These are phyloP conservation scores for Nemapogon koenigi DNA, from an alignment of 2,888 invertebrate species.

Conservation along the genomic window DNA sequence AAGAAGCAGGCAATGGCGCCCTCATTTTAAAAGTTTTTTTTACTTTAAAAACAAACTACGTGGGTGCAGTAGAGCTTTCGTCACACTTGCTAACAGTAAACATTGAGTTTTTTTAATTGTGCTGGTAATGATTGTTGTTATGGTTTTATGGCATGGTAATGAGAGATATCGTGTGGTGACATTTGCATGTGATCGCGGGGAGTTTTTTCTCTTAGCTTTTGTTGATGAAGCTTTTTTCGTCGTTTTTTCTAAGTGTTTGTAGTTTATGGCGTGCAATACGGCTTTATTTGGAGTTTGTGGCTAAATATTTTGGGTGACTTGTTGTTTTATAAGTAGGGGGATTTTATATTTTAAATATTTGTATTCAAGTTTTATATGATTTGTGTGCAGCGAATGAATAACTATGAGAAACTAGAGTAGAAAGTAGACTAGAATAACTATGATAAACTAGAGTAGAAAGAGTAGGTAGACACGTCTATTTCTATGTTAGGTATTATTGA, in stretches of 20 bases:
- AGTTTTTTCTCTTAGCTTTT: slow-evolving; percentile 42
- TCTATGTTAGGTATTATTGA: too few species aligned
- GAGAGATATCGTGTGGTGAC: slow-evolving; percentile 47
- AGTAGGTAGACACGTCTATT: too few species aligned
- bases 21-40: slow-evolving; percentile 45
- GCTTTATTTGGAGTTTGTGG: slow-evolving; percentile 55
- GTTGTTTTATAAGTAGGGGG: slow-evolving; percentile 45
- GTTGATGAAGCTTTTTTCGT: slow-evolving; percentile 47
- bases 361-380: slow-evolving; percentile 24
- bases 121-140: slow-evolving; percentile 57
- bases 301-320: slow-evolving; percentile 52
- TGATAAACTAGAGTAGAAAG: too few species aligned
- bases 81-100: slow-evolving; percentile 52
- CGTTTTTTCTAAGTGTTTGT: slow-evolving; percentile 5
- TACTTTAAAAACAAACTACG: slow-evolving; percentile 52
- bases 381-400: not conserved
- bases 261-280: slow-evolving; percentile 38
- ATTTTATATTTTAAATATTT: slow-evolving; percentile 42
- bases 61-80: slow-evolving; percentile 61
- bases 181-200: slow-evolving; percentile 59
- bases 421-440: too few species aligned
- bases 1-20: slow-evolving; percentile 61
- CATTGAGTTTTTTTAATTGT: slow-evolving; percentile 59
- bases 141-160: slow-evolving; percentile 56
- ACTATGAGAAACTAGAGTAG: too few species aligned